Conservation (phyloP, 1,140 invertebrate species). For the Protaetia brevitarsis region DNA sequence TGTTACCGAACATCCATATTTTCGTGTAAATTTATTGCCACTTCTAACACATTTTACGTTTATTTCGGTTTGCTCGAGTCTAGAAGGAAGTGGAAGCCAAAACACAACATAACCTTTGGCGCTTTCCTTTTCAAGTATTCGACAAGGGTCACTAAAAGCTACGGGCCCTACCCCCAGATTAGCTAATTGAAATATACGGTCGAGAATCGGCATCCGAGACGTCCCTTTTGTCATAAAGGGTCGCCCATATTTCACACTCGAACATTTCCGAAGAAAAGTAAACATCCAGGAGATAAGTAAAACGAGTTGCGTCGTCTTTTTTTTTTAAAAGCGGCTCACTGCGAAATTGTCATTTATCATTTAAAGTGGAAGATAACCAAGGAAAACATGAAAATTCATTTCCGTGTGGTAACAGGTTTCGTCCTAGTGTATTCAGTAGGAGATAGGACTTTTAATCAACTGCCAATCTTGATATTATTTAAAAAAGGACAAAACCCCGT, state of each 20-base stretch:
- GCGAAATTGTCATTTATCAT: constrained; percentile 14
- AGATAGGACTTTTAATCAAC: background rate
- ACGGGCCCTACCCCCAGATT: constrained; percentile 13
- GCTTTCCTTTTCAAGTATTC: constrained; percentile 20
- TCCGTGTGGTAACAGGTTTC: constrained; percentile 18
- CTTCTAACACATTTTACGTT: constrained; percentile 13
- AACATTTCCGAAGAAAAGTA: constrained; percentile 23
- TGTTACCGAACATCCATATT: background rate
- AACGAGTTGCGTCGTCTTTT: constrained; percentile 18
- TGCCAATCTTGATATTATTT: background rate
- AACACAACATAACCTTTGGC: constrained; percentile 23
- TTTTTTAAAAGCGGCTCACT: constrained; percentile 3
- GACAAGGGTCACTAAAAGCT: constrained; percentile 22
- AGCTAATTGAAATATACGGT: constrained; percentile 23
- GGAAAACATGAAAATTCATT: constrained; percentile 21
- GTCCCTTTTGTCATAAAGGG: constrained; percentile 24
- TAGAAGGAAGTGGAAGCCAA: constrained; percentile 6
- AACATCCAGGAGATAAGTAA: constrained; percentile 18
- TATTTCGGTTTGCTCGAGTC: background rate
- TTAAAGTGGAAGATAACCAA: constrained; percentile 18
- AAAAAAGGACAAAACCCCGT: too few relatives aligned
- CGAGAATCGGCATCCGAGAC: constrained; percentile 14
- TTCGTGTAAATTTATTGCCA: constrained; percentile 2
- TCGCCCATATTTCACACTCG: constrained; percentile 23
- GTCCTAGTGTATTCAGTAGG: background rate